These are phyloP conservation scores for Homarus gammarus DNA, from an alignment of 2,888 invertebrate genomes.

Conservation along the genomic window DNA sequence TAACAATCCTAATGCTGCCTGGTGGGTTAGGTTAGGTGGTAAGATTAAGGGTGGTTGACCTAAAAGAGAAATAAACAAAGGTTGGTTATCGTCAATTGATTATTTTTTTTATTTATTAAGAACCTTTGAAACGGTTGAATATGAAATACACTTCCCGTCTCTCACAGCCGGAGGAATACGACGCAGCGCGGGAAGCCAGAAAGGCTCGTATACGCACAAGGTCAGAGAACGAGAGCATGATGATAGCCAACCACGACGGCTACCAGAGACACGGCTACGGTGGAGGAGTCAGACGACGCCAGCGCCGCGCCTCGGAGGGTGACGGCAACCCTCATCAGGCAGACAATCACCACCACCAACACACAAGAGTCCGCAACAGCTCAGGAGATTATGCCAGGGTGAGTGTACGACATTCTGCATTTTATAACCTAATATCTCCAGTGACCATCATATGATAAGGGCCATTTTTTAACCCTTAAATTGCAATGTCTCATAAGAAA, in stretches of 20 bases:
- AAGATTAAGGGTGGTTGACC: too few relatives aligned
- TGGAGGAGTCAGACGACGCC: conserved; percentile 47
- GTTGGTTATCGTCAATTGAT: background rate
- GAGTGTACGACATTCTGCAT: too few relatives aligned
- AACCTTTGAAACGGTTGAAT: too few relatives aligned
- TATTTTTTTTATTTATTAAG: background rate
- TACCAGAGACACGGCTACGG: conserved; percentile 26
- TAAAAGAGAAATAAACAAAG: background rate
- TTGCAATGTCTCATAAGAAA: too few relatives aligned
- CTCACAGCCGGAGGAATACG: conserved; percentile 71
- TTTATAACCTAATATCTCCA: too few relatives aligned
- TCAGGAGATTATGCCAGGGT: conserved; percentile 59
- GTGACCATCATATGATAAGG: too few relatives aligned
- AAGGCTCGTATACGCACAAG: conserved; percentile 67
- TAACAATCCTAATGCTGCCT: too few relatives aligned
- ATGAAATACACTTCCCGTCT: background rate
- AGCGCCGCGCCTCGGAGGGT: conserved; percentile 73
- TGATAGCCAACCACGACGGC: conserved; percentile 18
- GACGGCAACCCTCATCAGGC: conserved; percentile 50
- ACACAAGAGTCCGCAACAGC: conserved; percentile 50
- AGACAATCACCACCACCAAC: conserved; percentile 21
- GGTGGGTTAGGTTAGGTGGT: too few relatives aligned
- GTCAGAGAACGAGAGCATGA: conserved; percentile 63
- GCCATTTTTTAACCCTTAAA: too few relatives aligned
- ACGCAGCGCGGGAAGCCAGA: conserved; percentile 71